Conservation (phyloP, 2,113 vertebrate genomes). For the Naja naja region DNA sequence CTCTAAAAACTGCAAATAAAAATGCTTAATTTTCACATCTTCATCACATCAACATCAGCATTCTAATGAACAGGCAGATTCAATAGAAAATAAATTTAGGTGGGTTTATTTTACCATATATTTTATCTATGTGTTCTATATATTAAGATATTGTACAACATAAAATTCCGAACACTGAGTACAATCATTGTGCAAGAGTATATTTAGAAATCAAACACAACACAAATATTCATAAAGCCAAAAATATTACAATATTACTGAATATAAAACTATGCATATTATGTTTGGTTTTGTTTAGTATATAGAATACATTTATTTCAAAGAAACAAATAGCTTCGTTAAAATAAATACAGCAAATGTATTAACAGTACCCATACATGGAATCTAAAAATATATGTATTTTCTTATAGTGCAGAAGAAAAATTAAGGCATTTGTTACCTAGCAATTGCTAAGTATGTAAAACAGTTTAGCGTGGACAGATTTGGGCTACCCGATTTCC, state of each 20-base stretch:
- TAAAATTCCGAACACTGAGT: conserved; percentile 46
- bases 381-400: conserved; percentile 33
- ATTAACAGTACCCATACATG: conserved; percentile 17
- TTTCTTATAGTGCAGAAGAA: conserved; percentile 27
- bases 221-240: conserved; percentile 58
- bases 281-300: conserved; percentile 38
- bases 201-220: conserved; percentile 57
- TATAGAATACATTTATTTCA: conserved; percentile 54
- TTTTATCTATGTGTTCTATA: conserved; percentile 56
- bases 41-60: neutral
- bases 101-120: conserved; percentile 33
- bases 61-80: neutral
- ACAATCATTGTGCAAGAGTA: conserved; percentile 42
- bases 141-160: conserved; percentile 63
- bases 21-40: neutral
- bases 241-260: conserved; percentile 57
- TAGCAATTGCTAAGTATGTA: neutral
- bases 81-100: neutral
- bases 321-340: conserved; percentile 54
- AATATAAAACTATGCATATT: conserved; percentile 53
- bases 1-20: neutral
- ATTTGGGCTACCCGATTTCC: neutral
- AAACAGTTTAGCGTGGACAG: neutral
- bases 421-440: conserved; percentile 6
- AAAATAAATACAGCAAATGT: conserved; percentile 70